phyloP scores from a whole-genome alignment of 2,113 vertebrate species.

The Platanista minor region DNA sequence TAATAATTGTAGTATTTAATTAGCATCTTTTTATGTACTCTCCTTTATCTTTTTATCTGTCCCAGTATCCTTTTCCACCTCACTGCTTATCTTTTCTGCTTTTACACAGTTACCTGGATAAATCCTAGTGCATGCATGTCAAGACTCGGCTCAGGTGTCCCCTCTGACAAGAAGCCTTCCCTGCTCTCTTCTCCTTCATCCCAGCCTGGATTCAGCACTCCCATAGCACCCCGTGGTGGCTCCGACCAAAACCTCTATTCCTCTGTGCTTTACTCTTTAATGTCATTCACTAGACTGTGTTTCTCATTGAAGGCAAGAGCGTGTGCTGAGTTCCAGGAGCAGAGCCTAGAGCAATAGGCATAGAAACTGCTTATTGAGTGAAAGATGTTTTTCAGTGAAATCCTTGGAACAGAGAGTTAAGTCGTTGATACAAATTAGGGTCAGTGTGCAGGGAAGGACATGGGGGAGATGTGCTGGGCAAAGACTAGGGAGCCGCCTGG shows the following conservation, averaged over 20 bases:
- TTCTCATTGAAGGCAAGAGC: not conserved
- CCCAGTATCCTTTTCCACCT: not conserved
- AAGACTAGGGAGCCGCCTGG: no score
- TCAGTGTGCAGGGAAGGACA: not conserved
- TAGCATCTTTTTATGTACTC: not conserved
- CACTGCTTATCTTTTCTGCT: not conserved
- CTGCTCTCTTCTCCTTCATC: not conserved
- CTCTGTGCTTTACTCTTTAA: not conserved
- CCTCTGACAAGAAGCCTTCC: not conserved
- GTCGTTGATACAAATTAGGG: not conserved
- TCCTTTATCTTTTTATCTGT: not conserved
- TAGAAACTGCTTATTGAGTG: not conserved
- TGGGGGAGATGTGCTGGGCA: accelerated
- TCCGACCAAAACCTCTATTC: not conserved
- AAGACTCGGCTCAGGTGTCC: not conserved
- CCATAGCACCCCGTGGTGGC: no score
- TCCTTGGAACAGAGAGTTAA: not conserved
- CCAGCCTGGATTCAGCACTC: not conserved
- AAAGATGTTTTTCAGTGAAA: not conserved
- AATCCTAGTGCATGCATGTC: not conserved
- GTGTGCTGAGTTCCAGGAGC: not conserved
- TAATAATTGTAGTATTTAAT: not conserved
- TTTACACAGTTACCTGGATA: not conserved
- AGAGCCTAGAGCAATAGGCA: not conserved
- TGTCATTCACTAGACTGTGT: not conserved